Base-by-base conservation (phyloP, 2,888 invertebrate genomes). In the Hololepta plana region DNA sequence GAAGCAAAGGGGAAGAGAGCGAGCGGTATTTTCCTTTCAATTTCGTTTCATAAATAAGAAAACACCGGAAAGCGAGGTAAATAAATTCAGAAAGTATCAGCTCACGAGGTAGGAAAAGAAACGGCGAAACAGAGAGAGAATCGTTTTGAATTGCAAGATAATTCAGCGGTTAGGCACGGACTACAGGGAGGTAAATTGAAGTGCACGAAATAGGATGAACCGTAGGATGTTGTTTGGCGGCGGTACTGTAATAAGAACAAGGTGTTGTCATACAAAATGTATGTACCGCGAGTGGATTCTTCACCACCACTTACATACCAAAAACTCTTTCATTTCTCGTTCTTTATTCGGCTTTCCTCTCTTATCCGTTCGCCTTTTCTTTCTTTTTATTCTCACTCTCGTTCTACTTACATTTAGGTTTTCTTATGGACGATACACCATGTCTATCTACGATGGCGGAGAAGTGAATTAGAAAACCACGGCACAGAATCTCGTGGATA, bases 211-310 rank as follows among this genome's bases (percentile, higher is more conserved):
- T 35, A 33, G 35, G 33, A 34, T 35, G 20, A 32, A 33, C 35
- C 35, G 32, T 35, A 36, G 38, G n/a, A n/a, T n/a, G n/a, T n/a
- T n/a, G n/a, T n/a, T n/a, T n/a, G n/a, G n/a, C n/a, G n/a, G n/a
- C n/a, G n/a, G n/a, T n/a, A n/a, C n/a, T n/a, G 38, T 37, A 40
- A 40, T 36, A 41, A 38, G 38, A 43, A 39, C 35, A 38, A 41
- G 40, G 43, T 44, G 40, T 42, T 40, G 45, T 44, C 47, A 47
- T 51, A 45, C 45, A 51, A 49, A 45, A 50, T 51, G 47, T 44
- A 51, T 50, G 46, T 37, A 39, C 37, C 42, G 46, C 46, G 43
- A 51, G 49, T 47, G 48, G 46, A 51, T 49, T 49, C n/a, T n/a
- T n/a, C n/a, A n/a, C n/a, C n/a, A n/a, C n/a, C n/a, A n/a, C n/a